Evolutionary conservation across 2,888 invertebrate genomes (phyloP), one percentile per base, ranked within the genome.

Genomic region (Calliphora vomitoria): DNA sequence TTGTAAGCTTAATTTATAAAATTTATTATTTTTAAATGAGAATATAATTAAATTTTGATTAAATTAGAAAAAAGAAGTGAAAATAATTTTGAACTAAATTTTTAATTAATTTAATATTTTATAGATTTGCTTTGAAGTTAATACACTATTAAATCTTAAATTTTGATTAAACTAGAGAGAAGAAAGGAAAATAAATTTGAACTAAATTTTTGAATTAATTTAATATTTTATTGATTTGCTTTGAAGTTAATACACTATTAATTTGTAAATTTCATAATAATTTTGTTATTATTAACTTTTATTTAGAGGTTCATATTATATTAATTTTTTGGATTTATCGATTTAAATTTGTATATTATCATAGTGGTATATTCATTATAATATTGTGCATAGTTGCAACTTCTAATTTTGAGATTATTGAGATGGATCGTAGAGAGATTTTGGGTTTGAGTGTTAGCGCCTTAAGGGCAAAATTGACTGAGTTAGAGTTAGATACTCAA

Each of bases 341-440:
- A 10, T 8, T 44, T 44, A 44, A 18, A 55, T 18, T 55, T 55
- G n/a, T 18, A 55, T 55, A 18, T 18, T 55, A 55, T 55, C 53
- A 58, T 10, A 0, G 8, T 58, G 20, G 58, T 58, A 10, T 25
- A 20, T 58, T 58, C 11, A 25, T 58, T 58, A 25, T 25, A 6
- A 15, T 35, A 38, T n/a, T 47, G 13, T 68, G 6, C 20, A 20
- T 68, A 44, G 44, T 20, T 20, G 66, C 25, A 15, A 25, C 64
- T 64, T 41, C 1, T 3, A 25, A 13, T 60, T 60, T 13, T 60
- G 25, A n/a, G 0, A 55, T 60, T 31, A 8, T 38, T n/a, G 41
- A 20, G 0, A 82, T 82, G 60, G 69, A 82, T 35, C 38, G 47
- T 74, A 18, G 68, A 35, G 53, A 66, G n/a, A 78, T 78, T 62